Evolutionary conservation across 2,113 vertebrate genomes (phyloP).

Genomic region (Craseonycteris thonglongyai): DNA sequence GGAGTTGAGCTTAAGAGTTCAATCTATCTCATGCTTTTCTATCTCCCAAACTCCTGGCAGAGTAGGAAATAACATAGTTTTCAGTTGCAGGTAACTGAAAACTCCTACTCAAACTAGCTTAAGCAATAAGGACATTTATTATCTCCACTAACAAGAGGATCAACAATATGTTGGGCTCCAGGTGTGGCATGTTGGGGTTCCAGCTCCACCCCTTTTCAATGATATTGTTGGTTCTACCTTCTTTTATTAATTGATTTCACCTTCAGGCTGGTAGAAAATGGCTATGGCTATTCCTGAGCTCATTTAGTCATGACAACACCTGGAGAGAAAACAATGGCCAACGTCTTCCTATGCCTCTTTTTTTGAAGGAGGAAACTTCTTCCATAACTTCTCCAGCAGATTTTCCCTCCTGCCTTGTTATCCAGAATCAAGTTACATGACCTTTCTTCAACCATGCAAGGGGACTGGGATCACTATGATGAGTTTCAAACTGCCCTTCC

Average conservation of each 20-base stretch:
- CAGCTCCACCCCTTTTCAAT: neutral
- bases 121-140: neutral
- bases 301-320: neutral
- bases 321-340: neutral
- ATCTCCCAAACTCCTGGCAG: neutral
- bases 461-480: neutral
- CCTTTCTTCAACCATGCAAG: neutral
- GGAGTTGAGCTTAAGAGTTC: neutral
- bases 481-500: neutral
- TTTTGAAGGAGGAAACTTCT: neutral
- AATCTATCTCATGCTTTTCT: neutral
- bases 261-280: neutral
- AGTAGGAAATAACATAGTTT: neutral
- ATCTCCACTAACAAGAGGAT: neutral
- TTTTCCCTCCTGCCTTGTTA: neutral
- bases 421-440: neutral
- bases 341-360: neutral
- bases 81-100: neutral
- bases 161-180: neutral
- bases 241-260: neutral
- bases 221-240: neutral
- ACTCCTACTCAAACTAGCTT: neutral
- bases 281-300: neutral
- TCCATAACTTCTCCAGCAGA: neutral
- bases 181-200: neutral